Percentiles rank a stretch among this genome's conserved stretches.
These are phyloP conservation scores for Melanotaenia trifasciata DNA, from an alignment of 2,797 vertebrate species.

Conservation along the genomic window DNA sequence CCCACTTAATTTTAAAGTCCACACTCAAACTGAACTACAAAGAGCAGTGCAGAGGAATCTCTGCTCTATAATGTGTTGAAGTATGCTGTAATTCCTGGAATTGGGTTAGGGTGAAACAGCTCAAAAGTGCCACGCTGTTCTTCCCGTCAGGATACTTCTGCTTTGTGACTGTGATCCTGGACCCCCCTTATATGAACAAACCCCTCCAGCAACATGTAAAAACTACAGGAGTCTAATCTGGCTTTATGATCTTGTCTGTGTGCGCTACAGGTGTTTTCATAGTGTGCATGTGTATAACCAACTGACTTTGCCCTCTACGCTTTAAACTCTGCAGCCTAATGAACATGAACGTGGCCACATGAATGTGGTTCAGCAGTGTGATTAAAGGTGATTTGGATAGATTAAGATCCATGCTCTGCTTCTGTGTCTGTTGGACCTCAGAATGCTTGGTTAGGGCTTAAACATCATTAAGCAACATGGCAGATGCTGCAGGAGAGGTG, in stretches of 20 bases:
- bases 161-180: conserved; percentile 58
- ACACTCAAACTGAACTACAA: conserved; percentile 6
- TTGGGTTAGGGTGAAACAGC: background rate
- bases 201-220: conserved; percentile 60
- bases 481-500: background rate
- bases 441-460: background rate
- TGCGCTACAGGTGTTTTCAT: conserved; percentile 27
- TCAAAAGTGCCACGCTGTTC: conserved; percentile 22
- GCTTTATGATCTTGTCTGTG: conserved; percentile 38
- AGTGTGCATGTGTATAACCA: background rate
- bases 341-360: background rate
- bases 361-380: background rate
- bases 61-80: background rate
- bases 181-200: conserved; percentile 34
- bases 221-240: conserved; percentile 33
- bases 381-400: background rate
- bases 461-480: background rate
- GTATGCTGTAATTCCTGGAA: conserved; percentile 26
- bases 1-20: background rate
- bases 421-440: background rate
- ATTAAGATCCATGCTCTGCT: too few relatives aligned
- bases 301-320: background rate
- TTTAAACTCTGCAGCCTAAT: background rate
- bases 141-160: conserved; percentile 11
- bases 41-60: background rate